Conservation (phyloP, 2,888 invertebrate species). For the Thecophora atra region DNA sequence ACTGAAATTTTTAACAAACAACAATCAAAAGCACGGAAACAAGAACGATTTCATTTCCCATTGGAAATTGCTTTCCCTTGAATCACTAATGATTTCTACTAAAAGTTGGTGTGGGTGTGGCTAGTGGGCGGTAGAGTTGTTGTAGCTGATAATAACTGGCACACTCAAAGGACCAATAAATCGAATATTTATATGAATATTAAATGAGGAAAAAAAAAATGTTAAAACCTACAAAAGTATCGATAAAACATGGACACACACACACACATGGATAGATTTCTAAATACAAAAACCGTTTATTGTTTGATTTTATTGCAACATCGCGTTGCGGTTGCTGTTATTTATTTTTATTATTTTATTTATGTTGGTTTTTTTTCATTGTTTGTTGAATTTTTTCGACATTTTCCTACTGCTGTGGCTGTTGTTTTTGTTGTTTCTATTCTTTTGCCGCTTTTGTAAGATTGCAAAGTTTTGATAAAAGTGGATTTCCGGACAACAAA, state of each 20-base stretch:
- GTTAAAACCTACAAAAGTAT: conserved; percentile 22
- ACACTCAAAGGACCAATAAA: conserved; percentile 54
- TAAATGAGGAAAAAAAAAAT: conserved; percentile 46
- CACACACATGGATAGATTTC: not conserved
- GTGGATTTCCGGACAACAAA: conserved; percentile 50
- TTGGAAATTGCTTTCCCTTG: too few relatives aligned
- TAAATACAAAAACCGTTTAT: too few relatives aligned
- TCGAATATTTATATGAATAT: conserved; percentile 59
- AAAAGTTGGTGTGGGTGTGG: not conserved
- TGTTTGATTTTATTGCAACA: too few relatives aligned
- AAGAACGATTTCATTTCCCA: too few relatives aligned
- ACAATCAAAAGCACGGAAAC: too few relatives aligned
- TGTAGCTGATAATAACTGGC: conserved; percentile 58
- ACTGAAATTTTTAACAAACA: too few relatives aligned
- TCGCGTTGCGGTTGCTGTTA: too few relatives aligned
- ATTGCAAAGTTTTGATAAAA: conserved; percentile 54
- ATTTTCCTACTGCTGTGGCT: not conserved
- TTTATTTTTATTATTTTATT: not conserved
- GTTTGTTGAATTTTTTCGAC: not conserved
- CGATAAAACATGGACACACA: not conserved
- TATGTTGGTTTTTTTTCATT: not conserved
- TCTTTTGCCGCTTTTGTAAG: conserved; percentile 43
- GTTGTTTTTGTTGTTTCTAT: conserved; percentile 29
- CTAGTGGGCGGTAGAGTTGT: conserved; percentile 27
- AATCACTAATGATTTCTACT: too few relatives aligned